These are phyloP conservation scores for Cataglyphis altisquamis DNA, from an alignment of 2,888 invertebrate genomes.

Conservation along the genomic window DNA sequence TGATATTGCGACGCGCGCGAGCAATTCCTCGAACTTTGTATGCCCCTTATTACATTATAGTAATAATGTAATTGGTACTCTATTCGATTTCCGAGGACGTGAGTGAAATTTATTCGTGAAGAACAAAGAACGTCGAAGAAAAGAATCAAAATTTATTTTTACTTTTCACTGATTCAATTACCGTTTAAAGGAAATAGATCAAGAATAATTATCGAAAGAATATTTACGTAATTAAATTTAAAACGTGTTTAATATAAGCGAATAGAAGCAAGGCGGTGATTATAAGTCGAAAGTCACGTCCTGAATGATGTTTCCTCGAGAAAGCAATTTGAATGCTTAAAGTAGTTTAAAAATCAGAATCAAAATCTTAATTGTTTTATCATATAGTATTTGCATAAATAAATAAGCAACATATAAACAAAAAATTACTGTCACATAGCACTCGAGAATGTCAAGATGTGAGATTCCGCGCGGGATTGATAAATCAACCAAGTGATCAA, in stretches of 20 bases:
- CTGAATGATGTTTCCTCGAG: conserved; percentile 25
- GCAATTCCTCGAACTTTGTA: conserved; percentile 19
- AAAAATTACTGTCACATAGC: conserved; percentile 38
- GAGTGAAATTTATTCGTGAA: background rate
- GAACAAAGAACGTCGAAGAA: background rate
- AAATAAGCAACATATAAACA: background rate
- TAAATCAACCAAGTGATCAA: conserved; percentile 66
- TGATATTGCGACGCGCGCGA: conserved; percentile 31
- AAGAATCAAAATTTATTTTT: conserved; percentile 7
- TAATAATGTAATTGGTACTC: background rate
- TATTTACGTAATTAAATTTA: conserved; percentile 20
- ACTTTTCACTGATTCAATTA: background rate
- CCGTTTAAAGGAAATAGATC: background rate
- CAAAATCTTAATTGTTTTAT: conserved; percentile 20
- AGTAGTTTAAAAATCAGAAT: conserved; percentile 24
- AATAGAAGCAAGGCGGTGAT: background rate
- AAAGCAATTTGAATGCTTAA: background rate
- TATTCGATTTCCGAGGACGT: background rate
- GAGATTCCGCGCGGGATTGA: conserved; percentile 56
- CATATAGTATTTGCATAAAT: conserved; percentile 21
- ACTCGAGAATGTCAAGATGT: conserved; percentile 58
- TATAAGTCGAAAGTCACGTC: conserved; percentile 42
- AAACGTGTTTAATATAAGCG: background rate
- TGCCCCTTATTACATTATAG: background rate
- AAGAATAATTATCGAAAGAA: background rate